These are phyloP conservation scores for Netelia inedita DNA, from an alignment of 2,888 invertebrate species.

Conservation along the genomic window DNA sequence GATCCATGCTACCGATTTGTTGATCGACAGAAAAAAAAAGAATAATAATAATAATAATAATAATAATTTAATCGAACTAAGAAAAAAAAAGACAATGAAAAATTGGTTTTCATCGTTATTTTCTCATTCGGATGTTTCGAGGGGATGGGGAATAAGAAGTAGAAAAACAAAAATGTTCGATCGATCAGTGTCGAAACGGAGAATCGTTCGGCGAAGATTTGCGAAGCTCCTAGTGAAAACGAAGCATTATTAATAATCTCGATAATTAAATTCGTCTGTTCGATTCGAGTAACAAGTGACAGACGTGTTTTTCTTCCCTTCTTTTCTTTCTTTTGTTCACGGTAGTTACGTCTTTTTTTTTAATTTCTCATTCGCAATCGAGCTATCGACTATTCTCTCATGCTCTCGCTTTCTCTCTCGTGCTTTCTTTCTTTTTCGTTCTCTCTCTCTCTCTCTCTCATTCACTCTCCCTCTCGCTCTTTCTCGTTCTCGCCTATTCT, in stretches of 20 bases:
- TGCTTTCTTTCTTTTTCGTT: conserved; percentile 31
- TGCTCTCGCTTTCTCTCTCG: conserved; percentile 3
- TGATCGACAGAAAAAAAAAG: conserved; percentile 20
- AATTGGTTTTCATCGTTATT: conserved; percentile 38
- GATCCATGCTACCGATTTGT: conserved; percentile 63
- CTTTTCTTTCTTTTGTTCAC: conserved; percentile 27
- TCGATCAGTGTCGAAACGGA: conserved; percentile 41
- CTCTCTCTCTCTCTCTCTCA: neutral
- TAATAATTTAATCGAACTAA: conserved; percentile 21
- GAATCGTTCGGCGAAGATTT: conserved; percentile 40
- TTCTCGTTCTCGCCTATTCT: neutral
- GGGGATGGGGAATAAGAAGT: conserved; percentile 26
- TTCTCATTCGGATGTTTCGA: conserved; percentile 32
- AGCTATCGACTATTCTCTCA: conserved; percentile 43
- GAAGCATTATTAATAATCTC: conserved; percentile 55
- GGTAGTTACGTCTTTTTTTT: conserved; percentile 37
- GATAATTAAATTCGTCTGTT: conserved; percentile 52
- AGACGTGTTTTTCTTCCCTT: conserved; percentile 31
- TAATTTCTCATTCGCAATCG: conserved; percentile 48
- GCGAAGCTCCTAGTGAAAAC: conserved; percentile 53
- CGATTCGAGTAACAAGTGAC: conserved; percentile 57
- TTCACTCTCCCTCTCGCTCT: conserved; percentile 17
- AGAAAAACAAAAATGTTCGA: conserved; percentile 35
- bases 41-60: conserved; percentile 9
- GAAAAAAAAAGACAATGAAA: conserved; percentile 41